Conservation (phyloP, 2,113 vertebrate genomes). For the Verasper variegatus region DNA sequence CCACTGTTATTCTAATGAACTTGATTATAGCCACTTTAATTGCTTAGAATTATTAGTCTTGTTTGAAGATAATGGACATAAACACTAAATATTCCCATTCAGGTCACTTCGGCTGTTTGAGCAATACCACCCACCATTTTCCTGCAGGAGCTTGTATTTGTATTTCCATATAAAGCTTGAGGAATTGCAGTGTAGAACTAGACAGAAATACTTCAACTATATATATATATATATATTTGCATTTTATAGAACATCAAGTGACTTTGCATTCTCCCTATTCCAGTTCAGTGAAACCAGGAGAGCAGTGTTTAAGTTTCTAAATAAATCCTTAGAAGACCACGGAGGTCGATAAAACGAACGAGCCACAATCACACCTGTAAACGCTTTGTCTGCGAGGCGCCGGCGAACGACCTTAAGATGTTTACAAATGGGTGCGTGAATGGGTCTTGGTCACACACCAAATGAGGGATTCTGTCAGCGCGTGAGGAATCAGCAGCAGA, state of each 20-base stretch:
- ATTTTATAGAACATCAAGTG: no score
- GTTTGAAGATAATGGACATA: background rate
- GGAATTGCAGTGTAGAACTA: no score
- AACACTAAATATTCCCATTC: conserved; percentile 33
- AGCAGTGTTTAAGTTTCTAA: no score
- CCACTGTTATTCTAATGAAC: background rate
- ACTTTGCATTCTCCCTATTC: no score
- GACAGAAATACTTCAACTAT: no score
- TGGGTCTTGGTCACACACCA: conserved; percentile 20
- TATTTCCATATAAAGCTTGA: background rate
- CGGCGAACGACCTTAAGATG: background rate
- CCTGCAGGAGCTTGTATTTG: no score
- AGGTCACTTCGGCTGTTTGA: background rate
- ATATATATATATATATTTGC: no score
- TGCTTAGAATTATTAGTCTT: background rate
- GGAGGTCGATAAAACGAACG: conserved; percentile 1
- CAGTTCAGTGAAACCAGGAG: no score
- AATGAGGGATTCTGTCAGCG: conserved; percentile 34
- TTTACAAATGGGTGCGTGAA: conserved; percentile 23
- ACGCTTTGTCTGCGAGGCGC: background rate
- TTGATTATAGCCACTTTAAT: background rate
- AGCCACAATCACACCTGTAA: background rate
- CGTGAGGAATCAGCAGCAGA: conserved; percentile 48
- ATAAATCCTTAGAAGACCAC: background rate
- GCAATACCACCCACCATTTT: no score